Percentiles rank a stretch among this genome's conserved stretches.
Conservation (phyloP, 2,113 vertebrate genomes). For the Bothrops jararaca region DNA sequence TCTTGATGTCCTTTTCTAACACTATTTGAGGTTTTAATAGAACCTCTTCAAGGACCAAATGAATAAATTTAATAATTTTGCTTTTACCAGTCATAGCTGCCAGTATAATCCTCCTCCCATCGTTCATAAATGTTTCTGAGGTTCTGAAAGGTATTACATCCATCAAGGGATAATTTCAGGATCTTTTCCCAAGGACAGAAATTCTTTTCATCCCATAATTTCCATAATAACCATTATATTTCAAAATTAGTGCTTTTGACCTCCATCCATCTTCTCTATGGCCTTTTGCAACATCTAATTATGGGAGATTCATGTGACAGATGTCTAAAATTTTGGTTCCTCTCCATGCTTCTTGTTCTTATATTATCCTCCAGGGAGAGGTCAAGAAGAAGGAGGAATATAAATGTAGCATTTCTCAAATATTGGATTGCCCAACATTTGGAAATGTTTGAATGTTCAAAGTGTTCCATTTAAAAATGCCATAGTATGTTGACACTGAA, state of each 20-base stretch:
- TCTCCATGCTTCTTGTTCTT: background rate
- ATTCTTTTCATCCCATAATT: background rate
- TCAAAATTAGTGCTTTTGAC: background rate
- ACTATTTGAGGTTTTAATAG: constrained; percentile 22
- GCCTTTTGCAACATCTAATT: background rate
- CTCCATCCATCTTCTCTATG: background rate
- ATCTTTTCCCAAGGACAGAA: background rate
- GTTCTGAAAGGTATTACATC: background rate
- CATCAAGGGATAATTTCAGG: background rate
- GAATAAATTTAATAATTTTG: constrained; percentile 27
- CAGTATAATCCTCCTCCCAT: background rate
- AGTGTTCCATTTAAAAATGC: background rate
- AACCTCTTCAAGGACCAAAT: constrained; percentile 25
- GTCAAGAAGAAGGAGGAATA: background rate
- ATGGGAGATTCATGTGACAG: background rate
- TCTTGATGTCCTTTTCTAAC: constrained; percentile 42
- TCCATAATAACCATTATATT: background rate
- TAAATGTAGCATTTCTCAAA: background rate
- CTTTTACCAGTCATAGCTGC: constrained; percentile 20
- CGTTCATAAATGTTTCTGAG: background rate
- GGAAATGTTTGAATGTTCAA: background rate
- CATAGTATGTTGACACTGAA: background rate
- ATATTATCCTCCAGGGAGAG: background rate
- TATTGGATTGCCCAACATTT: background rate
- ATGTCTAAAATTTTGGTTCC: background rate